Evolutionary conservation across 2,113 vertebrate species (phyloP).

Genomic region (Halcyon malimbica): DNA sequence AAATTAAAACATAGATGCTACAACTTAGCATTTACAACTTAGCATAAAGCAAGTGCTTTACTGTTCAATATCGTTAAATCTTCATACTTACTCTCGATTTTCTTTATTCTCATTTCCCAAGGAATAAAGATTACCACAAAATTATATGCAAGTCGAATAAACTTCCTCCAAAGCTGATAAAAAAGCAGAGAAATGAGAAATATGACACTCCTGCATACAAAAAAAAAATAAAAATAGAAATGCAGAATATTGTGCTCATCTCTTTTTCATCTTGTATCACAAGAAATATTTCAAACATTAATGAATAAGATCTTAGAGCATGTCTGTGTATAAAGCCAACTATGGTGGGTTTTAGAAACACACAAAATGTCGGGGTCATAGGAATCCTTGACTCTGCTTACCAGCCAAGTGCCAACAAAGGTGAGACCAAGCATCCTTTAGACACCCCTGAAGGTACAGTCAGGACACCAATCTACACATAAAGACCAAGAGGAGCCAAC

Average conservation of each 20-base stretch:
- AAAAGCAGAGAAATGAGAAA: neutral
- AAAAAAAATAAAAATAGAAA: neutral
- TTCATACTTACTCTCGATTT: slow-evolving; percentile 93
- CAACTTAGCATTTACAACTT: neutral
- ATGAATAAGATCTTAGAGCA: neutral
- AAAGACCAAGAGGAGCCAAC: neutral
- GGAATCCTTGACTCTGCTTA: neutral
- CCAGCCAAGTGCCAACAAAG: neutral
- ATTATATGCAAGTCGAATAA: slow-evolving; percentile 88
- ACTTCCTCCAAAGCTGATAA: slow-evolving; percentile 89
- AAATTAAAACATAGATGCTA: neutral
- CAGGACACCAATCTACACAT: neutral
- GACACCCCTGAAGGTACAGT: too few species aligned
- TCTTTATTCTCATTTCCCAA: slow-evolving; percentile 99
- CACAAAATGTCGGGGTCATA: neutral
- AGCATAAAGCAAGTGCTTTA: neutral
- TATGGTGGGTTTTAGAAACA: neutral
- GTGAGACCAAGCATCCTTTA: neutral
- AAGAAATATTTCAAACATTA: neutral
- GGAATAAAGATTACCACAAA: slow-evolving; percentile 93
- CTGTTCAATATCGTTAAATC: neutral
- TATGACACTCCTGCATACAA: neutral
- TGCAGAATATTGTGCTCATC: neutral
- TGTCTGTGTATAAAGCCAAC: neutral
- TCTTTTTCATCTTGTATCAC: neutral